Evolutionary conservation across 2,113 vertebrate genomes (phyloP), one percentile per base, ranked within the genome.

Genomic region (Gymnocephalus cernua): DNA sequence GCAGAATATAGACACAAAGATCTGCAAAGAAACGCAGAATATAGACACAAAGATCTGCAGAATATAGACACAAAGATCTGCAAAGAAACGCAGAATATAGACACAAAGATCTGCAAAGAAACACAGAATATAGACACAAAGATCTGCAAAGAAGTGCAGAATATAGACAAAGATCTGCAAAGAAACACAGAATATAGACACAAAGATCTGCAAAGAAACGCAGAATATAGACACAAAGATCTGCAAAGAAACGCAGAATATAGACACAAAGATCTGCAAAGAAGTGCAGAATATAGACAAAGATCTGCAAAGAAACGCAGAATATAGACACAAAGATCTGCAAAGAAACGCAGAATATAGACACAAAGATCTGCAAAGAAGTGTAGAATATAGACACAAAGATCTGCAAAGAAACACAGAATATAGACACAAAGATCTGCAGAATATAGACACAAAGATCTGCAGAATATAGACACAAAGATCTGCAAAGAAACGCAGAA

Each of bases 361-460:
- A 85, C n/a, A 3, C n/a, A n/a, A 21, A 44, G 57, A 38, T 19
- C 19, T 8, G 3, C 29, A 29, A 29, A 4, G 29, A n/a, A n/a
- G n/a, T n/a, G n/a, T n/a, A n/a, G n/a, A n/a, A n/a, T n/a, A n/a
- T n/a, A n/a, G n/a, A n/a, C n/a, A n/a, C n/a, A n/a, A n/a, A n/a
- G n/a, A n/a, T 32, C 29, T 32, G 25, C 70, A 50, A 21, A 44
- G 32, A 51, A 35, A 14, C 9, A 21, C 10, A 41, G 38, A 41
- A 41, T 41, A 27, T 56, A 77, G 56, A 85, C n/a, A 3, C 32
- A 51, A 19, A 25, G n/a, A n/a, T n/a, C n/a, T n/a, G n/a, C n/a
- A n/a, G n/a, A n/a, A 38, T 56, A 77, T 81, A 48, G 62, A 85
- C n/a, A 3, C 29, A 29, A 29, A 4, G 29, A n/a, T n/a, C n/a